Conservation (phyloP, 1,140 invertebrate genomes). For the silkworm (Bombyx mori) region ASM3026992v2 NC_085130.1:6272501-6273000, state of each 20-base stretch:
- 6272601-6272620: background rate
- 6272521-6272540: slow-evolving; percentile 9
- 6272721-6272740: background rate
- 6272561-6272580: slow-evolving; percentile 6
- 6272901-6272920: no score
- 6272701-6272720: slow-evolving; percentile 1
- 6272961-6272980: slow-evolving; percentile 4
- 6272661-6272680: slow-evolving; percentile 1
- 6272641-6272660: background rate
- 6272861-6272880: background rate
- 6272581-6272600: background rate
- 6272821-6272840: slow-evolving; percentile 2
- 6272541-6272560: slow-evolving; percentile 6
- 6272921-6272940: slow-evolving; percentile 2
- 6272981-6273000: slow-evolving; percentile 8
- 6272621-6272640: slow-evolving; percentile 4
- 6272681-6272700: background rate
- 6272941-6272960: background rate
- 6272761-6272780: background rate
- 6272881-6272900: slow-evolving; percentile 3
- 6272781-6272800: background rate
- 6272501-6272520: no score
- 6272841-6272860: background rate
- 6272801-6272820: background rate
- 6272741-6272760: background rate